Base-by-base conservation (phyloP, 1,140 invertebrate genomes). In the Sycophila sp. region DNA sequence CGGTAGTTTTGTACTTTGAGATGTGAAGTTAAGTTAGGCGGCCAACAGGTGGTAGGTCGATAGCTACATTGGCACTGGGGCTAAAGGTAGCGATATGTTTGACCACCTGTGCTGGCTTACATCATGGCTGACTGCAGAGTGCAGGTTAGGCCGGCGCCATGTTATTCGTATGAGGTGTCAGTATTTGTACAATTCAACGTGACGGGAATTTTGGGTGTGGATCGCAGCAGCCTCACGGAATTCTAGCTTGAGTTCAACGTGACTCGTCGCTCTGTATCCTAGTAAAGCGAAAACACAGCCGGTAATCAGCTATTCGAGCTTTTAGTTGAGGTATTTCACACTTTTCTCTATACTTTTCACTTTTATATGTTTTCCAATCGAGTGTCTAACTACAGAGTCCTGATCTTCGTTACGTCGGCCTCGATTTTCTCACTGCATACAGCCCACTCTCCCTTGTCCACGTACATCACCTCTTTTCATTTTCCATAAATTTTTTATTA, bases 101-200 rank as follows among this genome's bases (percentile, higher is more conserved):
- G 24, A 17, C 34, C 49, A 53, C 32, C 36, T 65, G 47, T 36
- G 7, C 22, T 26, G 2, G 1, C 13, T 15, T 65, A 65, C 22
- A 55, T 22, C 34, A 42, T 71, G 76, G 75, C 55, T 62, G 15
- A n/a, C n/a, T n/a, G n/a, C n/a, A n/a, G n/a, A n/a, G n/a, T 38
- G 34, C 45, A 49, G 63, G 55, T 63, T 65, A 53, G 74, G 77
- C 75, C 73, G 81, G 83, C 75, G 83, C 83, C 84, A 86, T 85
- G 82, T 86, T 86, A 81, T 83, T 78, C 83, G 83, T 59, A 56
- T 86, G 84, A 85, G 83, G 84, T 86, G 84, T 86, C 83, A 86
- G 80, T 85, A 85, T 84, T 85, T 83, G 80, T 80, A n/a, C n/a
- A n/a, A n/a, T n/a, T 81, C 79, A 85, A 84, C 79, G 84, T 83